A percentile compares a stretch with the other conserved stretches of the same genome.
phyloP scores from a whole-genome alignment of 2,113 vertebrate species.

The Oenanthe oenanthe region DNA sequence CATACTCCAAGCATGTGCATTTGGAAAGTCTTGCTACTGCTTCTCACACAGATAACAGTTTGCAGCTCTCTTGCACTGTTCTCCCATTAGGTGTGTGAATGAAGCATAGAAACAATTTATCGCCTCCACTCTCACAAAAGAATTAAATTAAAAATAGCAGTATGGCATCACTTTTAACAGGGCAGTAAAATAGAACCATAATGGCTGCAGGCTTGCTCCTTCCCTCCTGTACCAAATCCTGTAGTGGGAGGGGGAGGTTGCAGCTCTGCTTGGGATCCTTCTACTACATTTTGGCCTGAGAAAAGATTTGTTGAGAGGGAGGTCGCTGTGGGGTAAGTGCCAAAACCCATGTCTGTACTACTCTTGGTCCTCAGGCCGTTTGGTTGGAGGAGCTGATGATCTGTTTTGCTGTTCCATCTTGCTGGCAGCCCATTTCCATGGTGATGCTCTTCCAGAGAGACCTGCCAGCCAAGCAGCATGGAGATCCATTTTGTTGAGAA shows the following conservation, averaged over 20 bases:
- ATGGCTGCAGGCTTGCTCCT: background rate
- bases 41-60: background rate
- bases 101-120: conserved; percentile 35
- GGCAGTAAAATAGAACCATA: background rate
- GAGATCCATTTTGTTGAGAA: background rate
- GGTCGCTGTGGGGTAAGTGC: background rate
- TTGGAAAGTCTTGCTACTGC: background rate
- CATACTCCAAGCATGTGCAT: background rate
- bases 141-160: conserved; percentile 40
- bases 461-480: background rate
- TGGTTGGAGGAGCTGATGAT: background rate
- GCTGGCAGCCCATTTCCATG: background rate
- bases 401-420: background rate
- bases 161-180: background rate
- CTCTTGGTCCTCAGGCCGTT: background rate
- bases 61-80: background rate
- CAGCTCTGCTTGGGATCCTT: background rate
- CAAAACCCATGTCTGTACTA: background rate
- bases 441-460: background rate
- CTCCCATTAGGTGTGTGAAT: conserved; percentile 10
- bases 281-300: background rate
- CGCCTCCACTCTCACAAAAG: background rate
- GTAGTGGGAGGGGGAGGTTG: background rate
- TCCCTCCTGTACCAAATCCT: background rate
- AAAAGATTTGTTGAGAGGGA: background rate